These are phyloP conservation scores for Pampus argenteus DNA, from an alignment of 2,797 vertebrate genomes.

Conservation along the genomic window DNA sequence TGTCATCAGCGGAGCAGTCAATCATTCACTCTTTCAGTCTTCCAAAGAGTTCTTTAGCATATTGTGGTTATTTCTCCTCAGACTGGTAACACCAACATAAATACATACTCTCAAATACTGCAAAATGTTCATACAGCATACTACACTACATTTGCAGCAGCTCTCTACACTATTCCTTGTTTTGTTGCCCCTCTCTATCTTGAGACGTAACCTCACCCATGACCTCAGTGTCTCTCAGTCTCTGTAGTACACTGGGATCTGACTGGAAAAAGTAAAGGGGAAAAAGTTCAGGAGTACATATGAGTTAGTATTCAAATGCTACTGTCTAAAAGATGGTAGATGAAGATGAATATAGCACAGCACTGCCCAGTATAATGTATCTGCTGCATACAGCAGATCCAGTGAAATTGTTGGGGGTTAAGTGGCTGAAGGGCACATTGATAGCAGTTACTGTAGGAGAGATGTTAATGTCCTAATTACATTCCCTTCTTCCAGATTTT, in stretches of 20 bases:
- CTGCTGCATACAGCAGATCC: conserved; percentile 29
- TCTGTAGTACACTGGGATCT: not conserved
- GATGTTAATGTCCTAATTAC: conserved; percentile 36
- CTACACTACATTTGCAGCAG: not conserved
- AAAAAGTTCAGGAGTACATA: conserved; percentile 2
- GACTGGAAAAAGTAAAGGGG: not conserved
- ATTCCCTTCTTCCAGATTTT: conserved; percentile 8
- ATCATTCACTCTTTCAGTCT: conserved; percentile 30
- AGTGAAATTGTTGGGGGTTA: conserved; percentile 33
- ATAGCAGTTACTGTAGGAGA: conserved; percentile 29
- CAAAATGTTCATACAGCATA: not conserved
- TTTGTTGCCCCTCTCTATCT: not conserved
- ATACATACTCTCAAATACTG: not conserved
- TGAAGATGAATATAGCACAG: conserved; percentile 1
- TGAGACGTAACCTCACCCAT: not conserved
- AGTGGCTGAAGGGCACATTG: conserved; percentile 47
- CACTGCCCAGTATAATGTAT: conserved; percentile 28
- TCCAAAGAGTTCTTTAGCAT: conserved; percentile 21
- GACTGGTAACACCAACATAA: not conserved
- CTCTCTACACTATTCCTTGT: conserved; percentile 1
- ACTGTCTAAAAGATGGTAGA: not conserved
- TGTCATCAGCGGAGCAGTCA: conserved; percentile 46
- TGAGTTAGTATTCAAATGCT: not conserved
- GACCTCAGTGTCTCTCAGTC: conserved; percentile 4
- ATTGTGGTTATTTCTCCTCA: conserved; percentile 11